Evolutionary conservation across 2,888 invertebrate genomes (phyloP).

Genomic region (Cryptops parisi): DNA sequence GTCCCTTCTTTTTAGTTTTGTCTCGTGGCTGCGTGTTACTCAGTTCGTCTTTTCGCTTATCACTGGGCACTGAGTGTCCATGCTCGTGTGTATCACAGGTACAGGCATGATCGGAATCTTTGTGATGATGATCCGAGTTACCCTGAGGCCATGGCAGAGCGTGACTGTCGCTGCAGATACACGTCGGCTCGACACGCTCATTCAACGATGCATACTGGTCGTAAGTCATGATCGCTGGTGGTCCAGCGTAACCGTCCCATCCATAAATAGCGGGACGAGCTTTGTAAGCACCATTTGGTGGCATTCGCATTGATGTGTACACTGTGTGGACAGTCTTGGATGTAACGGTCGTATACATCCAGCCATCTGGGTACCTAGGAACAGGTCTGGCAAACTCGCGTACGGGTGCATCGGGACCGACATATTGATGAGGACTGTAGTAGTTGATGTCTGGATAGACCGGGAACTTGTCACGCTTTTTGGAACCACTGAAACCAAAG

Average conservation of each 20-base stretch:
- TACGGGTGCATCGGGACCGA: neutral
- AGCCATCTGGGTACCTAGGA: constrained; percentile 4
- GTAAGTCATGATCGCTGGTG: neutral
- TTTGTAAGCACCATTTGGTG: neutral
- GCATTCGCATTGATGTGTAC: constrained; percentile 4
- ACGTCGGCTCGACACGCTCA: neutral
- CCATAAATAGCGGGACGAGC: constrained; percentile 8
- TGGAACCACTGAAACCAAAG: constrained; percentile 19
- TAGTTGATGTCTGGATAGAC: neutral
- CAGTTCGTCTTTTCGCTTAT: neutral
- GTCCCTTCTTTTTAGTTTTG: neutral
- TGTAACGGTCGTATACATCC: constrained; percentile 14
- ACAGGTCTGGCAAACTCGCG: too few relatives aligned
- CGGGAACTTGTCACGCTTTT: constrained; percentile 17
- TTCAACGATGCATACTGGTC: neutral
- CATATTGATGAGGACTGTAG: neutral
- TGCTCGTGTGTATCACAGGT: neutral
- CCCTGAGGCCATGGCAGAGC: neutral
- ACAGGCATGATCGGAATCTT: neutral
- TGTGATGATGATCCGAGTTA: constrained; percentile 1
- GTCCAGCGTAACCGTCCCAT: constrained; percentile 3
- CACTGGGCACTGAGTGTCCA: neutral
- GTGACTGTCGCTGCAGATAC: neutral
- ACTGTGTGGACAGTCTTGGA: constrained; percentile 12
- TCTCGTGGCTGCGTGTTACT: neutral